These are phyloP conservation scores for Pithecia hirsuta DNA, from an alignment of 2,797 vertebrate species.

Conservation along the genomic window DNA sequence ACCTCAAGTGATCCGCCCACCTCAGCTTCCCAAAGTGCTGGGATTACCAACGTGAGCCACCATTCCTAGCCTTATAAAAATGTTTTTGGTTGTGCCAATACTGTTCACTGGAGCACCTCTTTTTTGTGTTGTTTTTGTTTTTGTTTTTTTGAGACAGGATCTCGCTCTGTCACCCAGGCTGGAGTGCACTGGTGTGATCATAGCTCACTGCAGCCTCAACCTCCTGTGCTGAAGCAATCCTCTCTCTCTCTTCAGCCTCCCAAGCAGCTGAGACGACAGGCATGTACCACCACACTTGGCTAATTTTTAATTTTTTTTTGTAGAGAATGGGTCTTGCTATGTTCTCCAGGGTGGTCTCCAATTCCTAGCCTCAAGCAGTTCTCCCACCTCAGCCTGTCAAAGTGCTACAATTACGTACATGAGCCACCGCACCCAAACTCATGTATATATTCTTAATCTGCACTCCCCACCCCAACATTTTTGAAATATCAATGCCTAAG, in stretches of 20 bases:
- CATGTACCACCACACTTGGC: background rate
- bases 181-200: background rate
- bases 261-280: background rate
- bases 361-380: background rate
- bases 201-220: background rate
- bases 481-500: too few species aligned
- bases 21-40: too few species aligned
- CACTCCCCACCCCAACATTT: too few species aligned
- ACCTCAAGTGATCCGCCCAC: too few species aligned
- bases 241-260: background rate
- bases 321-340: background rate
- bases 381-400: background rate
- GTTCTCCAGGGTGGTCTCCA: background rate
- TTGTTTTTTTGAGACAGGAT: background rate
- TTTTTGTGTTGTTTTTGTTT: too few species aligned
- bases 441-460: too few species aligned
- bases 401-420: background rate
- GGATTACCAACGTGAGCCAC: too few species aligned
- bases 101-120: too few species aligned
- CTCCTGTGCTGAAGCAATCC: background rate
- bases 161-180: background rate
- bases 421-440: background rate
- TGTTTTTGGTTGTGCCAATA: too few species aligned
- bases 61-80: too few species aligned
- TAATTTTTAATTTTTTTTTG: background rate